Evolutionary conservation across 2,113 vertebrate genomes (phyloP), one percentile per base, ranked within the genome.

Genomic region (Otus sunia): DNA sequence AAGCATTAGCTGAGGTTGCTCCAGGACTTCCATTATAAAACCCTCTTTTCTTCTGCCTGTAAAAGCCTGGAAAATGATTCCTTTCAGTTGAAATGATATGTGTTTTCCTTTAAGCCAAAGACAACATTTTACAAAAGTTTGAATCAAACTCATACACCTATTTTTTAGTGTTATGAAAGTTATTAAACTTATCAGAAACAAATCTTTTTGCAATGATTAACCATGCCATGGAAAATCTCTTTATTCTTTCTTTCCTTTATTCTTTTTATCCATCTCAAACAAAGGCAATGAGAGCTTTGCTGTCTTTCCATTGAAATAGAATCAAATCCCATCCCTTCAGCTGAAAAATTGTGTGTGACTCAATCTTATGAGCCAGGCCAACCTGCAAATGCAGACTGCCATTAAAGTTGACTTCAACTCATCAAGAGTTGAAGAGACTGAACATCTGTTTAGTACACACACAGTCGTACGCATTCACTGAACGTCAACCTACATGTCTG

Each of bases 1-100:
- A 91, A 22, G 17, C 36, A 93, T 96, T 90, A 95, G 75, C 47
- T 83, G 76, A 96, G 43, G 29, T 92, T 89, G 55, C 78, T 60
- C 52, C 79, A 66, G 69, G 80, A 88, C 29, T 93, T 92, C 71
- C n/a, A 67, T 78, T 94, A 63, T 53, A 82, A 93, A 84, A 10
- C 5, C 2, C 4, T 63, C 12, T n/a, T 94, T 90, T 89, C 64
- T 80, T 84, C 49, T 90, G 62, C 12, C 41, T 3, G 0, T 53
- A 58, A 85, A 92, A 50, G 19, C 30, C 43, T 78, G 39, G 41
- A 78, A 77, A 74, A 8, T 20, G 62, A 3, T 83, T 49, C 8
- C 87, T 76, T 94, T 73, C 41, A 20, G 32, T 21, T 89, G 49
- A 88, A 90, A 90, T 79, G 1, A 14, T 60, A 5, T 43, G 11